Evolutionary conservation across 2,113 vertebrate species (phyloP), one percentile per base, ranked within the genome.

Genomic region (Sinocyclocheilus anophthalmus): DNA sequence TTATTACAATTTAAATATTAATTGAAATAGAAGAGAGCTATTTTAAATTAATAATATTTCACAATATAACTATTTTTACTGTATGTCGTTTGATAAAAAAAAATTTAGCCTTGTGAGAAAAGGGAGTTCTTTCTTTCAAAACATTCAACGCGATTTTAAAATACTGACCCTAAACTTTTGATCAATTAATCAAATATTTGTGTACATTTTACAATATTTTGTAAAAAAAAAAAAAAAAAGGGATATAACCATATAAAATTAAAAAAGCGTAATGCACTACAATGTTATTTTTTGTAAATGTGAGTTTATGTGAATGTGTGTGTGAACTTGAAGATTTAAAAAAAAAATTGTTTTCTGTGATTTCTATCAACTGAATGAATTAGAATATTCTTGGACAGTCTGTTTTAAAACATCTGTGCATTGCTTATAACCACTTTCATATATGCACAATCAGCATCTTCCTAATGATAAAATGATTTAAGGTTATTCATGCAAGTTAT

Each of bases 381-480:
- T 50, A 33, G 1, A 33, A 55, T 55, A 77, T 33, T 55, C 24
- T 77, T 77, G 1, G 10, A 8, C 16, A 72, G 33, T 72, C 33
- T 72, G 16, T 72, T 72, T 72, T 72, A 72, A 20, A 72, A 18
- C 5, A 55, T n/a, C 20, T 63, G 9, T 45, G 10, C 37, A 33
- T 77, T 77, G 76, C 24, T 77, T 57, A 55, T 33, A 77, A 55
- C 57, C 50, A 77, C 30, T 55, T 77, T 30, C 24, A 77, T 11
- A 5, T 55, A 7, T 33, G 16, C 14, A 11, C 30, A 77, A 55
- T 77, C 24, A 18, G 3, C 48, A 55, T 77, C 48, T 77, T 50
- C 42, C 42, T 76, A 45, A 76, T 50, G n/a, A n/a, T 69, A 33
- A 33, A 9, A 33, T 18, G 30, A 69, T 69, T 33, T 18, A 69